These are phyloP conservation scores for Echeneis naucrates DNA, from an alignment of 2,797 vertebrate species.

Conservation along the genomic window DNA sequence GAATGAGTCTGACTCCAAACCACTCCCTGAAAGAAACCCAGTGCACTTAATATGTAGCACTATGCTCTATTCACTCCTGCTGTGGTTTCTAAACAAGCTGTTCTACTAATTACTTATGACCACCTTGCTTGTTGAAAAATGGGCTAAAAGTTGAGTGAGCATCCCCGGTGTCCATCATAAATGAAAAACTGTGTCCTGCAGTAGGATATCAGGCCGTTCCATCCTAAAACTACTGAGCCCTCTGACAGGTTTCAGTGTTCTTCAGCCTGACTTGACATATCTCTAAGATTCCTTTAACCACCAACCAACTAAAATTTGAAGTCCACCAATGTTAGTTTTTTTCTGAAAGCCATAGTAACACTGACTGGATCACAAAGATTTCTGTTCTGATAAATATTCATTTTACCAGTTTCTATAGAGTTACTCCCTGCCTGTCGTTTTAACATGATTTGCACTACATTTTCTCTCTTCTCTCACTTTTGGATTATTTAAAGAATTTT, in stretches of 20 bases:
- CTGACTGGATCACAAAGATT: neutral
- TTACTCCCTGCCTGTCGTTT: neutral
- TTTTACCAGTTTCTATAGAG: neutral
- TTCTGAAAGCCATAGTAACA: neutral
- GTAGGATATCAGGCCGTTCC: conserved; percentile 6
- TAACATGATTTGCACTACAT: neutral
- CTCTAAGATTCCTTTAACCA: too few relatives aligned
- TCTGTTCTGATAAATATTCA: too few relatives aligned
- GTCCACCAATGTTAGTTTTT: neutral
- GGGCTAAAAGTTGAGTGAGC: conserved; percentile 6
- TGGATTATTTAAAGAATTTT: neutral
- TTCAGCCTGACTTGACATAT: neutral
- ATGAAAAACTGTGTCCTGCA: conserved; percentile 16
- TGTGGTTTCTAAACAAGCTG: conserved; percentile 17
- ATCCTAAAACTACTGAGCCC: neutral
- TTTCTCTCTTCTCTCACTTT: neutral
- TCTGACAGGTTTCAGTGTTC: conserved; percentile 13
- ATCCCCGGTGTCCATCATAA: conserved; percentile 2
- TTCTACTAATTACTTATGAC: conserved; percentile 30
- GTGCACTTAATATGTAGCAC: conserved; percentile 28
- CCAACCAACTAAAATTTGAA: too few relatives aligned
- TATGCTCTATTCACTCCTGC: conserved; percentile 29
- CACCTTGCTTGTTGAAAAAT: conserved; percentile 17
- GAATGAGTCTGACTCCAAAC: conserved; percentile 9
- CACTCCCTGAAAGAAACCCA: conserved; percentile 20